phyloP scores from a whole-genome alignment of 2,888 invertebrate species.

The Drosophila emarginata region DNA sequence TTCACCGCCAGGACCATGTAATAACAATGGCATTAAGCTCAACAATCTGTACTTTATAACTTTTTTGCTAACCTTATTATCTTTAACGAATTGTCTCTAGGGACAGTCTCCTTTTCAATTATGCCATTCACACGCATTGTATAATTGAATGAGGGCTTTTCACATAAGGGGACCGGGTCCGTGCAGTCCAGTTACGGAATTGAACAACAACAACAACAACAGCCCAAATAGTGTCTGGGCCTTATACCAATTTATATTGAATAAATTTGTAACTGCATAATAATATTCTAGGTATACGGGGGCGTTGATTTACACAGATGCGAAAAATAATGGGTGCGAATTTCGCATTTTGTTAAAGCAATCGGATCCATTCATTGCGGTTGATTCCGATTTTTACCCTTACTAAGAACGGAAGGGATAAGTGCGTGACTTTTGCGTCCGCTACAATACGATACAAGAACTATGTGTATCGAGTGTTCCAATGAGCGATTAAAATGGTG shows the following conservation, averaged over 20 bases:
- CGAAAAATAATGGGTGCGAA: not conserved
- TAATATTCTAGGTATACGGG: constrained; percentile 21
- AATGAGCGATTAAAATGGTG: too few relatives aligned
- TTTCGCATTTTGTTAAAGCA: not conserved
- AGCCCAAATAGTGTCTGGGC: not conserved
- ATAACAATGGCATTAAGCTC: constrained; percentile 58
- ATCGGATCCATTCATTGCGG: not conserved
- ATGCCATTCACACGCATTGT: constrained; percentile 69
- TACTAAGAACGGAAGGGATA: not conserved
- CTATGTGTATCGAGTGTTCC: too few relatives aligned
- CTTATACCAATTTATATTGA: constrained; percentile 28
- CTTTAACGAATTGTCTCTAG: constrained; percentile 72
- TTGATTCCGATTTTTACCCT: not conserved
- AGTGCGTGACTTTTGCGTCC: too few relatives aligned
- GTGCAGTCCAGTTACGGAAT: constrained; percentile 4
- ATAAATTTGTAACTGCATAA: constrained; percentile 22
- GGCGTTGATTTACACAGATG: constrained; percentile 26
- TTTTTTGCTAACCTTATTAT: constrained; percentile 70
- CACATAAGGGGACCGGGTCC: constrained; percentile 16
- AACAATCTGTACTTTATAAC: constrained; percentile 67
- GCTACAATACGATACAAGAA: too few relatives aligned
- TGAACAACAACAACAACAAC: constrained; percentile 2
- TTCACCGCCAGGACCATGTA: constrained; percentile 35
- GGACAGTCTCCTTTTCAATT: constrained; percentile 70
- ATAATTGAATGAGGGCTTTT: constrained; percentile 66